Evolutionary conservation across 2,113 vertebrate species (phyloP).

Genomic region (Rhinichthys klamathensis): DNA sequence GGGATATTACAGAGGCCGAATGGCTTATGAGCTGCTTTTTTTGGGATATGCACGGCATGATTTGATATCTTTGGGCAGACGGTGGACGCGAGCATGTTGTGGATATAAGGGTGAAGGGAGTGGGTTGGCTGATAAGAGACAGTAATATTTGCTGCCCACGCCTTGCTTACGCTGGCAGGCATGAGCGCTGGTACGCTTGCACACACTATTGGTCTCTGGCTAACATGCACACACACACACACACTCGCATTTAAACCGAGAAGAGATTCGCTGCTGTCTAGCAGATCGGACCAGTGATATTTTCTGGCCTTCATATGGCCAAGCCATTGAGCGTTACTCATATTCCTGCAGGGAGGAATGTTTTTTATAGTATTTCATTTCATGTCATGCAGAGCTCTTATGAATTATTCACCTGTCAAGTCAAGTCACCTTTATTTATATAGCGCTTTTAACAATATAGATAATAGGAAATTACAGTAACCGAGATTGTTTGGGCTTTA

Average conservation of each 20-base stretch:
- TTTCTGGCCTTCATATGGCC: slow-evolving; percentile 7
- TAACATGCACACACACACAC: slow-evolving; percentile 9
- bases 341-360: slow-evolving; percentile 33
- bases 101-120: slow-evolving; percentile 43
- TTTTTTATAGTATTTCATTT: slow-evolving; percentile 33
- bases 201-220: slow-evolving; percentile 25
- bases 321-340: not conserved
- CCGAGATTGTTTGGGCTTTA: too few species aligned
- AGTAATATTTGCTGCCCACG: slow-evolving; percentile 52
- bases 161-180: slow-evolving; percentile 37
- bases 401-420: slow-evolving; percentile 32
- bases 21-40: not conserved
- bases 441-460: too few species aligned
- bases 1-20: not conserved
- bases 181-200: slow-evolving; percentile 29
- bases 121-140: slow-evolving; percentile 48
- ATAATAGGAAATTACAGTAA: too few species aligned
- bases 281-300: not conserved
- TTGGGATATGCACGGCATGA: not conserved
- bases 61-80: not conserved
- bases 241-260: slow-evolving; percentile 3
- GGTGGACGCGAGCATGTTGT: slow-evolving; percentile 5
- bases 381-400: not conserved
- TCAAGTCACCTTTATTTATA: too few species aligned
- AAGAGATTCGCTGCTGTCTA: slow-evolving; percentile 9